Conservation (phyloP, 2,888 invertebrate genomes). For the Chloroclysta siterata region DNA sequence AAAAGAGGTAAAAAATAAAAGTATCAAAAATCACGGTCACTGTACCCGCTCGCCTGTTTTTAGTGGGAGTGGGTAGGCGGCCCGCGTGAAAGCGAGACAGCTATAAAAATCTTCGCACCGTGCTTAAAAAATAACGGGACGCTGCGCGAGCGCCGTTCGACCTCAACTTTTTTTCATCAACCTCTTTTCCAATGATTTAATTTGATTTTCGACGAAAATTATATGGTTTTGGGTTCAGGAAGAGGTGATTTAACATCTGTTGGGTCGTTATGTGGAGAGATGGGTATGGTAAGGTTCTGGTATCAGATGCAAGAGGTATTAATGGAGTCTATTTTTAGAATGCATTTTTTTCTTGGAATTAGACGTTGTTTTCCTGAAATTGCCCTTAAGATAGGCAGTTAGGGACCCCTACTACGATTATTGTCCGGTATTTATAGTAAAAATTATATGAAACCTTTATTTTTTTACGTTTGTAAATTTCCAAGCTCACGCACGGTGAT, state of each 20-base stretch:
- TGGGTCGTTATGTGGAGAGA: conserved; percentile 15
- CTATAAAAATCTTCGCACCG: conserved; percentile 44
- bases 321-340: conserved; percentile 47
- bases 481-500: background rate
- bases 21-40: conserved; percentile 65
- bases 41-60: conserved; percentile 56
- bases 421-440: conserved; percentile 15
- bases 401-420: conserved; percentile 5
- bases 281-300: conserved; percentile 20
- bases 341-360: conserved; percentile 51
- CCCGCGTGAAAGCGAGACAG: conserved; percentile 62
- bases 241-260: conserved; percentile 45
- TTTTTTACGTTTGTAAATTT: conserved; percentile 2
- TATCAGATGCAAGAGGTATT: conserved; percentile 5
- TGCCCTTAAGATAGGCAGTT: conserved; percentile 15
- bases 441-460: conserved; percentile 9
- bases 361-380: conserved; percentile 47
- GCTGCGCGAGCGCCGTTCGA: conserved; percentile 63
- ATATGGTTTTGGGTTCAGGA: conserved; percentile 50
- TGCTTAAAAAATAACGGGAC: conserved; percentile 63
- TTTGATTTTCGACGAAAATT: conserved; percentile 66
- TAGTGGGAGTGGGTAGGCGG: conserved; percentile 74
- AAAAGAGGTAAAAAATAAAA: conserved; percentile 49
- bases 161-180: conserved; percentile 62
- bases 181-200: conserved; percentile 63